A percentile compares a stretch with the other conserved stretches of the same genome.
phyloP scores from a whole-genome alignment of 2,888 invertebrate species.

The Minunthozetes semirufus region DNA sequence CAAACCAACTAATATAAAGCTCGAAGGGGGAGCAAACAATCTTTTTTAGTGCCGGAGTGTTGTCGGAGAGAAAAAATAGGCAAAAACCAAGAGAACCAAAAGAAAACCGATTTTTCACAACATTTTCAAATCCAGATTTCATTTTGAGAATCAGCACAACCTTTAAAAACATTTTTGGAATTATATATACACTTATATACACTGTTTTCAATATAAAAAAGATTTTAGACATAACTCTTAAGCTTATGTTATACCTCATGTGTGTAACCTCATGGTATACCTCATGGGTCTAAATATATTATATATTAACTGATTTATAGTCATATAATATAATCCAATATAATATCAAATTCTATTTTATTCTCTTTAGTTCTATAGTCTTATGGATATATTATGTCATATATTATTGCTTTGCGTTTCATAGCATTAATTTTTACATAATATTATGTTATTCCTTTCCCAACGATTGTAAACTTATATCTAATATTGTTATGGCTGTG shows the following conservation, averaged over 20 bases:
- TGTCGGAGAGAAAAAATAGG: conserved; percentile 3
- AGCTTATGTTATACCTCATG: too few relatives aligned
- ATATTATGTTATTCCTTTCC: background rate
- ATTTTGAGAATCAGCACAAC: background rate
- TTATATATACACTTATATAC: background rate
- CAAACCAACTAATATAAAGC: background rate
- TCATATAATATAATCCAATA: background rate
- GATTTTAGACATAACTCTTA: too few relatives aligned
- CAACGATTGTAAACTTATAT: conserved; percentile 8
- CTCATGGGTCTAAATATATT: conserved; percentile 8
- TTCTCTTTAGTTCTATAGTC: background rate
- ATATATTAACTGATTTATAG: background rate
- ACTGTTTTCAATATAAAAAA: too few relatives aligned
- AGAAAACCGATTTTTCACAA: conserved; percentile 17
- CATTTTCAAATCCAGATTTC: conserved; percentile 8
- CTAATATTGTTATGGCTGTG: conserved; percentile 5
- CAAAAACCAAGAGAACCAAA: background rate
- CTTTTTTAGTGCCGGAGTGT: background rate
- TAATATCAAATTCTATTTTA: conserved; percentile 18
- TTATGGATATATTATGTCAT: background rate
- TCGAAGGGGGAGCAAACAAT: background rate
- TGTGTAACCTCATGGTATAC: background rate
- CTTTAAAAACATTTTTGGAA: background rate
- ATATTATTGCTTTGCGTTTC: background rate
- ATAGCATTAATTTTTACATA: conserved; percentile 28